These are phyloP conservation scores for Ifrita kowaldi DNA, from an alignment of 2,113 vertebrate genomes.

Conservation along the genomic window DNA sequence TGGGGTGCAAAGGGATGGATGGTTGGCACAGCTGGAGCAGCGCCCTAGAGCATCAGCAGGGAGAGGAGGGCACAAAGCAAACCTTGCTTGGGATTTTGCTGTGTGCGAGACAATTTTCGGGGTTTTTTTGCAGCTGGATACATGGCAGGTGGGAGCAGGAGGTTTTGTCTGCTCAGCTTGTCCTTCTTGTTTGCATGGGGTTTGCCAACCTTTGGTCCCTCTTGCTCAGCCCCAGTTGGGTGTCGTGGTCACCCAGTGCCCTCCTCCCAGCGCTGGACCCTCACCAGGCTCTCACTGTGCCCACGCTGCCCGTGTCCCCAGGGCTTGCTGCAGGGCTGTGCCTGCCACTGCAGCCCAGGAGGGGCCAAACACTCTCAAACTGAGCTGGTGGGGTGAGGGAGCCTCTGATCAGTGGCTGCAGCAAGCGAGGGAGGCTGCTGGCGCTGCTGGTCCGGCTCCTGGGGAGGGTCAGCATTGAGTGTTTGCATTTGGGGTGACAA, in stretches of 20 bases:
- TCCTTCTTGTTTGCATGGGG: background rate
- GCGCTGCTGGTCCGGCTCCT: background rate
- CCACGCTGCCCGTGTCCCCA: accelerated
- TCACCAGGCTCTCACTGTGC: background rate
- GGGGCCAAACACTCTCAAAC: background rate
- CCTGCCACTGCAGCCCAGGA: background rate
- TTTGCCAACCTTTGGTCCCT: background rate
- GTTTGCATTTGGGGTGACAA: background rate
- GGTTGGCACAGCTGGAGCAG: background rate
- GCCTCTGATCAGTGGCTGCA: background rate
- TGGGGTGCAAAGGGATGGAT: background rate
- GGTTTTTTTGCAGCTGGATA: background rate
- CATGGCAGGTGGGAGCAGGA: background rate
- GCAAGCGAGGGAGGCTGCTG: background rate
- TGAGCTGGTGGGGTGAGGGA: background rate
- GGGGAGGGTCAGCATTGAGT: accelerated
- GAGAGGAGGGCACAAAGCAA: background rate
- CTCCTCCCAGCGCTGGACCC: accelerated
- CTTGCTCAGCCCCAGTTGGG: background rate
- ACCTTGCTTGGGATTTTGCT: background rate
- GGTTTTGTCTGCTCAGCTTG: background rate
- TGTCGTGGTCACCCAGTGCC: accelerated
- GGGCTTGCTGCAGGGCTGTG: background rate
- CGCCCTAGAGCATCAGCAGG: background rate
- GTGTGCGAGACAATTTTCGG: background rate